Conservation (phyloP, 2,888 invertebrate species). For the Ormyrus nitidulus region DNA sequence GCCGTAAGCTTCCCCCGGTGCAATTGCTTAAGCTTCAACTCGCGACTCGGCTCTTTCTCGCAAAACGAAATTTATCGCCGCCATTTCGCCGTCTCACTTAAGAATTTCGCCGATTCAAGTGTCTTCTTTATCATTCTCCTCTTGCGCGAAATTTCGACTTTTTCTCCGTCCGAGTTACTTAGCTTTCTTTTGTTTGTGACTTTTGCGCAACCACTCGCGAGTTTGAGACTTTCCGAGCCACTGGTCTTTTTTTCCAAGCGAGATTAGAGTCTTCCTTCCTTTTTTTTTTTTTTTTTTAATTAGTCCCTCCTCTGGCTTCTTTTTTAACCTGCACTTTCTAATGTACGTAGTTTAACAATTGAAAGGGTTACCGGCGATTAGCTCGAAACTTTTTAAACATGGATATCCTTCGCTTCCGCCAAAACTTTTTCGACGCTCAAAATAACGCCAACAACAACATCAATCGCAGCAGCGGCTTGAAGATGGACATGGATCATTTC, state of each 20-base stretch:
- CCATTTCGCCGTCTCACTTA: conserved; percentile 31
- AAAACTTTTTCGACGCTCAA: conserved; percentile 47
- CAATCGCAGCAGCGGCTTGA: conserved; percentile 6
- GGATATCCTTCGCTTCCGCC: conserved; percentile 43
- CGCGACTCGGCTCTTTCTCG: conserved; percentile 15
- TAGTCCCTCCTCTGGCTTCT: neutral
- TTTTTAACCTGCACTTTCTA: neutral
- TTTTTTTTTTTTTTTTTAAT: too few species aligned
- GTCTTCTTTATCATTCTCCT: conserved; percentile 33
- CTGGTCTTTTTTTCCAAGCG: neutral
- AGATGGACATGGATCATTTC: conserved; percentile 51
- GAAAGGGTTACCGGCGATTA: conserved; percentile 6
- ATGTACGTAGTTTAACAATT: conserved; percentile 25
- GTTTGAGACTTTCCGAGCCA: too few species aligned
- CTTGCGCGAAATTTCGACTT: neutral
- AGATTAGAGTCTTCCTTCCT: too few species aligned
- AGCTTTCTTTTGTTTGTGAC: neutral
- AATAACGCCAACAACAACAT: neutral
- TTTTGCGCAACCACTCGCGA: too few species aligned
- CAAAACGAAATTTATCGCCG: conserved; percentile 48
- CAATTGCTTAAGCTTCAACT: conserved; percentile 40
- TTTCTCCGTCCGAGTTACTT: neutral
- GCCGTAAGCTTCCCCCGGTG: conserved; percentile 20
- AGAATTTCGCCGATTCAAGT: conserved; percentile 27
- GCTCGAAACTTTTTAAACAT: conserved; percentile 22